Evolutionary conservation across 2,888 invertebrate species (phyloP).

Genomic region (Caenorhabditis becei): DNA sequence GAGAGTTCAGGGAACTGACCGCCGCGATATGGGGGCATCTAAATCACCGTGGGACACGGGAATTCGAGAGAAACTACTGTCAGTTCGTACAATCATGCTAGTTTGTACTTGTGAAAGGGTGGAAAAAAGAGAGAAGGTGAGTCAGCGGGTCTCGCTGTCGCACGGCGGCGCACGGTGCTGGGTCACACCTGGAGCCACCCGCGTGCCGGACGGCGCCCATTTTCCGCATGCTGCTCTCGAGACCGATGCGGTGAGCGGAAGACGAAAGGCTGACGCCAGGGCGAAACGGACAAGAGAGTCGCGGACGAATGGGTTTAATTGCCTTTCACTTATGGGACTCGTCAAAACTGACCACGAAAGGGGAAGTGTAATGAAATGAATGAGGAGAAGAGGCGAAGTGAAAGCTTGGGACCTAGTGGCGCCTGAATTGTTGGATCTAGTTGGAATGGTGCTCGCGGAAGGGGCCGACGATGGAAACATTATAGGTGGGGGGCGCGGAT

Average conservation of each 20-base stretch:
- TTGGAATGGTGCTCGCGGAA: slow-evolving; percentile 8
- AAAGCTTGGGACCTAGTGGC: slow-evolving; percentile 11
- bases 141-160: slow-evolving; percentile 14
- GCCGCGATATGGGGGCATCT: slow-evolving; percentile 8
- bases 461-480: slow-evolving; percentile 8
- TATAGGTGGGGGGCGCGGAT: slow-evolving; percentile 6
- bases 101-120: slow-evolving; percentile 7
- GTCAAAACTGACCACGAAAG: slow-evolving; percentile 28
- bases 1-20: slow-evolving; percentile 26
- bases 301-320: slow-evolving; percentile 28
- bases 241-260: slow-evolving; percentile 29
- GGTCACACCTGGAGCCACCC: slow-evolving; percentile 57
- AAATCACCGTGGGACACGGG: slow-evolving; percentile 11
- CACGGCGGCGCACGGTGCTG: slow-evolving; percentile 24
- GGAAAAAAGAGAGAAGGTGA: slow-evolving; percentile 11
- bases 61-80: neutral
- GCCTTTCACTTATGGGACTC: slow-evolving; percentile 40
- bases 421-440: neutral
- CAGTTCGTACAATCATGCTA: slow-evolving; percentile 1
- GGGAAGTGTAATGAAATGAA: slow-evolving; percentile 11
- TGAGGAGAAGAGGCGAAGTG: slow-evolving; percentile 9
- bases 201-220: slow-evolving; percentile 29
- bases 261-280: slow-evolving; percentile 12
- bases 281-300: slow-evolving; percentile 15
- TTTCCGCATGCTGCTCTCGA: slow-evolving; percentile 35